Conservation (phyloP, 2,888 invertebrate species). For the Mimachlamys varia region DNA sequence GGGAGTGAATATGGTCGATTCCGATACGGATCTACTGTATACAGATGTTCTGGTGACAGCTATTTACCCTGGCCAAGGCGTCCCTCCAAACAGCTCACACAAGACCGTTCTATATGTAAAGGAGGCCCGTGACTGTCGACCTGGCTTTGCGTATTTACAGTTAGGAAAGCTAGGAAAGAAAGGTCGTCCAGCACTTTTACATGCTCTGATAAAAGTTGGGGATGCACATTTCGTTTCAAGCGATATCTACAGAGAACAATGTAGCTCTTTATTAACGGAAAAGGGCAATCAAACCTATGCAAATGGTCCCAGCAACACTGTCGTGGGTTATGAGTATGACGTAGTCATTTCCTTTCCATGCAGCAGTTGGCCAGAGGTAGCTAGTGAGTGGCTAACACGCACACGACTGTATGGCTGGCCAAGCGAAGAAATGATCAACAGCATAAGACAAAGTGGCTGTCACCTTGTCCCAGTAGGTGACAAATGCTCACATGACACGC, state of each 20-base stretch:
- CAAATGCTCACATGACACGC: background rate
- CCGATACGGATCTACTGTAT: background rate
- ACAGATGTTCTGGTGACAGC: background rate
- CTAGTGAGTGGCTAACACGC: conserved; percentile 32
- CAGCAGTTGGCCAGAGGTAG: conserved; percentile 25
- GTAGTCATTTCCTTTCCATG: background rate
- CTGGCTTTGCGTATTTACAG: background rate
- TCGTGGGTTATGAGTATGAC: background rate
- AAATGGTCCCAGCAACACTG: background rate
- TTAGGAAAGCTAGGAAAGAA: background rate
- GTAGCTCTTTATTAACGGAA: background rate
- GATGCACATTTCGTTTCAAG: background rate
- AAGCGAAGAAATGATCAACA: background rate
- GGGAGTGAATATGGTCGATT: background rate
- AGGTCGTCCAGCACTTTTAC: background rate
- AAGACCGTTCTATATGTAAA: background rate
- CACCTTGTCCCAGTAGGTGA: conserved; percentile 49
- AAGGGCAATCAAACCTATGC: too few species aligned
- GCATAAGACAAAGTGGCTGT: conserved; percentile 44
- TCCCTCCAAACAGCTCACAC: background rate
- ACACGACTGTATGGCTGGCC: conserved; percentile 40
- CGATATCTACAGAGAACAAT: background rate
- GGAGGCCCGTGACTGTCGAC: background rate
- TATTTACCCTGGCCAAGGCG: background rate
- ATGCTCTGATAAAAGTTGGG: background rate